These are phyloP conservation scores for Pyrocephalus nanus DNA, from an alignment of 2,797 vertebrate genomes.

Conservation along the genomic window DNA sequence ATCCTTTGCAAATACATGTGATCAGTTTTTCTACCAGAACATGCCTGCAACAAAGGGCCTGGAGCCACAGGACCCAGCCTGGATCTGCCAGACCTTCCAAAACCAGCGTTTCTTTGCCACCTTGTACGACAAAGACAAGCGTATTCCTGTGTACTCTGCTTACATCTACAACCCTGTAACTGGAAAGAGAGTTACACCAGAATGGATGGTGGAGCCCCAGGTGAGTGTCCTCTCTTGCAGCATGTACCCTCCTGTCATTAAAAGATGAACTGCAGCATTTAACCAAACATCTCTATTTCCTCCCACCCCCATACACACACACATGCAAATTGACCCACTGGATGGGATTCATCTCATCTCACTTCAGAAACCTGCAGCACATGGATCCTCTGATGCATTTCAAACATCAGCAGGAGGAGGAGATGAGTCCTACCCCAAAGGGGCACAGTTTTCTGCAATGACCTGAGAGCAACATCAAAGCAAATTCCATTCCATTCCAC, in stretches of 20 bases:
- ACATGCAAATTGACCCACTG: not conserved
- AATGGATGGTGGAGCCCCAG: conserved; percentile 62
- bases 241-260: not conserved
- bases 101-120: conserved; percentile 63
- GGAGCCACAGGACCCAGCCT: not conserved
- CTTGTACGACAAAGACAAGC: not conserved
- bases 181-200: accelerated
- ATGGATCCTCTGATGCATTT: not conserved
- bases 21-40: conserved; percentile 48
- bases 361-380: not conserved
- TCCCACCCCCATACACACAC: not conserved
- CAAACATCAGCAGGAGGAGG: not conserved
- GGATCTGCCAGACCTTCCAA: conserved; percentile 56
- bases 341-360: not conserved
- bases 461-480: not conserved
- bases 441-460: not conserved
- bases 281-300: not conserved
- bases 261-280: not conserved
- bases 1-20: conserved; percentile 34
- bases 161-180: conserved; percentile 38
- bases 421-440: not conserved
- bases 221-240: not conserved
- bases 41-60: not conserved
- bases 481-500: not conserved
- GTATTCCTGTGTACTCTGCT: conserved; percentile 48